Evolutionary conservation across 2,113 vertebrate species (phyloP).

Genomic region (Ictalurus furcatus): DNA sequence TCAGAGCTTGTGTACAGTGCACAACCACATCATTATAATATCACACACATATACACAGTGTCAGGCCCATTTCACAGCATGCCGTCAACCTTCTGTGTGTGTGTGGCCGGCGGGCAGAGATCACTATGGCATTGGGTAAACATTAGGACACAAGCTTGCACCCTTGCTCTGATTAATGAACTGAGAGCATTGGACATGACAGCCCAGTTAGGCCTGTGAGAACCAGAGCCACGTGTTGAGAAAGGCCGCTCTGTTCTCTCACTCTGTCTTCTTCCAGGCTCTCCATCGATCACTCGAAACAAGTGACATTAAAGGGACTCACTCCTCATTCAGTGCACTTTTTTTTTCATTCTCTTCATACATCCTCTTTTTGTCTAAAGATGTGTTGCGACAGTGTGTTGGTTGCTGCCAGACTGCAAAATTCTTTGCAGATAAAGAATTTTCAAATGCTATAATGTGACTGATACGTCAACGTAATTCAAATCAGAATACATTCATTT

Average conservation of each 20-base stretch:
- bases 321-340: neutral
- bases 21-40: constrained; percentile 21
- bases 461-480: neutral
- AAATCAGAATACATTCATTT: neutral
- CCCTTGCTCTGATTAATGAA: constrained; percentile 70
- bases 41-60: constrained; percentile 53
- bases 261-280: constrained; percentile 1
- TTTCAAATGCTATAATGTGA: neutral
- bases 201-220: constrained; percentile 60
- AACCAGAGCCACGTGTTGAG: constrained; percentile 56
- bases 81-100: constrained; percentile 60
- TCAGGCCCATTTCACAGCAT: constrained; percentile 78
- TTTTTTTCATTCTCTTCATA: neutral
- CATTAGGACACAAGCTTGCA: constrained; percentile 61
- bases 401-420: too few relatives aligned
- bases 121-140: constrained; percentile 69
- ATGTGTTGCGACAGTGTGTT: neutral
- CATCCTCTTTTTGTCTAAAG: neutral
- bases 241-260: constrained; percentile 51
- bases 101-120: constrained; percentile 68
- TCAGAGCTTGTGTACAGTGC: neutral
- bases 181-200: constrained; percentile 65
- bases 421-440: neutral
- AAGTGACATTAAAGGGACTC: neutral
- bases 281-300: neutral